Evolutionary conservation across 2,888 invertebrate genomes (phyloP).

Genomic region (Camponotus fellah): DNA sequence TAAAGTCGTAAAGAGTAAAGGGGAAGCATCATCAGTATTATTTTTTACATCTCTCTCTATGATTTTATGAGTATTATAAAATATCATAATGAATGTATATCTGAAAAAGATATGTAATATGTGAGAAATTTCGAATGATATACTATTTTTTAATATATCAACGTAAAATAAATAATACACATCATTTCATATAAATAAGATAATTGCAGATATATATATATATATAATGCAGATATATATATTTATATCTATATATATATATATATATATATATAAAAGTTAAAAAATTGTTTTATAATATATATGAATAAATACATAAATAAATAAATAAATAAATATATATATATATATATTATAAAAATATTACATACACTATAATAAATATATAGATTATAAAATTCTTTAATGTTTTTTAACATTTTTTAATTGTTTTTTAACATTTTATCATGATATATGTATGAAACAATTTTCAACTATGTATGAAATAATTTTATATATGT

Average conservation of each 20-base stretch:
- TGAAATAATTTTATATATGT: background rate
- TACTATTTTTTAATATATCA: background rate
- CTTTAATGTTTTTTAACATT: background rate
- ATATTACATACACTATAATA: too few species aligned
- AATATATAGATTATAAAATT: background rate
- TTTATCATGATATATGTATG: background rate
- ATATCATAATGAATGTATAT: background rate
- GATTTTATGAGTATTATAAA: background rate
- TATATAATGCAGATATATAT: too few species aligned
- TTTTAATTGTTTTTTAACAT: background rate
- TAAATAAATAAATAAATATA: background rate
- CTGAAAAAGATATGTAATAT: background rate
- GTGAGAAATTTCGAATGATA: background rate
- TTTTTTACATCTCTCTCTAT: background rate
- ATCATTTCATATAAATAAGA: background rate
- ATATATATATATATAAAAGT: too few species aligned
- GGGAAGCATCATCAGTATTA: background rate
- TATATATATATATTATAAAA: background rate
- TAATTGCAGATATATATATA: background rate
- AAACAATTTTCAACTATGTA: slow-evolving; percentile 1
- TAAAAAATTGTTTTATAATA: too few species aligned
- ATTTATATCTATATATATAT: background rate
- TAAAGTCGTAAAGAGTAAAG: background rate
- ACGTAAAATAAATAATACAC: background rate
- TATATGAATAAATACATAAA: background rate